Evolutionary conservation across 1,140 invertebrate genomes (phyloP).

Genomic region (Sarcophaga peregrina): DNA sequence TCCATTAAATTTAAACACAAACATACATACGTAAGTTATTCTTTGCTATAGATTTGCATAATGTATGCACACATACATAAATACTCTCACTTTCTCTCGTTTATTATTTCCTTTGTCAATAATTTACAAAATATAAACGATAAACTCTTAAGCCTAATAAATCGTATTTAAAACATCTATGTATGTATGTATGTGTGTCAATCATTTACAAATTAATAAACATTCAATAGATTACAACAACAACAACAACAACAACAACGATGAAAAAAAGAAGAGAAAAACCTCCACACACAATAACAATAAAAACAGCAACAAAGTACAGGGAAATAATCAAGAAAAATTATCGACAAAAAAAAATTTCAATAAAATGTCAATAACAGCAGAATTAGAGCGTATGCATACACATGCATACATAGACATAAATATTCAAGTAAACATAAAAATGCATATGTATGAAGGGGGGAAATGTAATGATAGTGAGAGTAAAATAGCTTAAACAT

Average conservation of each 20-base stretch:
- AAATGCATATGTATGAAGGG: not conserved
- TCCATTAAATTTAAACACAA: no score
- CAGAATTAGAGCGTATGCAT: not conserved
- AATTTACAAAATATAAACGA: no score
- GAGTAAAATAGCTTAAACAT: not conserved
- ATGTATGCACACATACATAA: no score
- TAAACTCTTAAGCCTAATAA: no score
- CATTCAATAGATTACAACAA: conserved; percentile 34
- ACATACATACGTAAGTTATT: no score
- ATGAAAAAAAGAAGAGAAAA: not conserved
- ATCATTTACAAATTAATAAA: conserved; percentile 38
- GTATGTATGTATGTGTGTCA: no score
- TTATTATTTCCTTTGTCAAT: no score
- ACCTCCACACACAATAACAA: not conserved
- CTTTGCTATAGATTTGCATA: no score
- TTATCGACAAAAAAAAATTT: conserved; percentile 3
- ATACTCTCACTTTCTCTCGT: no score
- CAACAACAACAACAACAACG: conserved; percentile 5
- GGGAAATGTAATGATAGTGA: conserved; percentile 6
- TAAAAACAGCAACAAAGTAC: conserved; percentile 8
- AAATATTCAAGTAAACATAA: not conserved
- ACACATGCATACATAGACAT: not conserved
- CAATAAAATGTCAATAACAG: conserved; percentile 9
- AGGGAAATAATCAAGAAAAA: conserved; percentile 14
- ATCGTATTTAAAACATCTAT: no score